These are phyloP conservation scores for Scartelaos histophorus DNA, from an alignment of 2,113 vertebrate genomes.

Conservation along the genomic window DNA sequence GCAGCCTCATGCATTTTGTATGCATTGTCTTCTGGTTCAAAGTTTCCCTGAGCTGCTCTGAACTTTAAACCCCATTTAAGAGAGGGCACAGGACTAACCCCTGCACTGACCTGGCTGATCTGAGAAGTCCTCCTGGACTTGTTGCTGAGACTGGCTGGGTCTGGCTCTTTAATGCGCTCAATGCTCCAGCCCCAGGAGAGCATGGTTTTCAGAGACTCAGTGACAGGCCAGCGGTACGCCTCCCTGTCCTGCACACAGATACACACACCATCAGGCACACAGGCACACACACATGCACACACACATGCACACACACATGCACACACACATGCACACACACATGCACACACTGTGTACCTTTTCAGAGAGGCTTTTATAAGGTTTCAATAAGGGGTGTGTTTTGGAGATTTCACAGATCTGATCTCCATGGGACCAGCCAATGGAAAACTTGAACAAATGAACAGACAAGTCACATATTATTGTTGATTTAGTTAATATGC, in stretches of 20 bases:
- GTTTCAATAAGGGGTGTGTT: constrained; percentile 89
- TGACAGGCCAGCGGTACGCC: constrained; percentile 88
- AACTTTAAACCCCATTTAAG: neutral
- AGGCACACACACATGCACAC: too few relatives aligned
- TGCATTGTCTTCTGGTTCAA: neutral
- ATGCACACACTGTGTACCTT: constrained; percentile 78
- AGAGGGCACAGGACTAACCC: neutral
- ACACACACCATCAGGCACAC: neutral
- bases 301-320: neutral
- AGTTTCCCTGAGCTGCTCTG: neutral
- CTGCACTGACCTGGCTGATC: constrained; percentile 84
- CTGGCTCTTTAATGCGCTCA: constrained; percentile 88
- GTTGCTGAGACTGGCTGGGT: constrained; percentile 84
- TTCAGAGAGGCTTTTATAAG: constrained; percentile 89
- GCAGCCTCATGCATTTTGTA: neutral
- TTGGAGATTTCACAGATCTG: constrained; percentile 87
- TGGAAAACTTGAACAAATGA: constrained; percentile 80
- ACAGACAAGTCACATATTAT: neutral
- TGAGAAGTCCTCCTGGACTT: constrained; percentile 90
- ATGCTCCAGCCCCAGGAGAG: constrained; percentile 91
- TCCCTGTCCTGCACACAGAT: constrained; percentile 86
- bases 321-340: neutral
- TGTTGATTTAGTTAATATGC: neutral
- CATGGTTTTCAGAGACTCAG: constrained; percentile 94
- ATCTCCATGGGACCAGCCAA: constrained; percentile 91